phyloP scores from a whole-genome alignment of 2,797 vertebrate species.

The Alosa sapidissima region DNA sequence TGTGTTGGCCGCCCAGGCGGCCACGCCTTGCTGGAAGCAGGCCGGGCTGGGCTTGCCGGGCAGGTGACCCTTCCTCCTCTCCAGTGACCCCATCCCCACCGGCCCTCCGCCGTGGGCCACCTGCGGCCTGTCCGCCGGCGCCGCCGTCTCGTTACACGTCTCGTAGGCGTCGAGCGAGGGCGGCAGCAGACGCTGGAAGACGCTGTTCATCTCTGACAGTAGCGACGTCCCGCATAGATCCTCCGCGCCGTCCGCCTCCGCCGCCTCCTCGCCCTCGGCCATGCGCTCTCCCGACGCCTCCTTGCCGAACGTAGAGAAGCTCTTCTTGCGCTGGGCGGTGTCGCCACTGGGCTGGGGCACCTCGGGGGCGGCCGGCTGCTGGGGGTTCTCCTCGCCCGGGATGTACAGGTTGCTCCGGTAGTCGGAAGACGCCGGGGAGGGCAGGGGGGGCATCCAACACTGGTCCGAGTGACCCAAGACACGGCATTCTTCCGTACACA shows the following conservation, averaged over 20 bases:
- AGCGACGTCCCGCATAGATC: constrained; percentile 84
- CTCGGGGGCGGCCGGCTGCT: constrained; percentile 70
- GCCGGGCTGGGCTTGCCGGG: constrained; percentile 80
- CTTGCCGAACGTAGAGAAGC: constrained; percentile 96
- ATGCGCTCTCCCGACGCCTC: constrained; percentile 68
- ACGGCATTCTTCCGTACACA: constrained; percentile 95
- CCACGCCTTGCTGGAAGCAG: constrained; percentile 89
- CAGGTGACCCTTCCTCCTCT: constrained; percentile 85
- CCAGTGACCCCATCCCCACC: constrained; percentile 77
- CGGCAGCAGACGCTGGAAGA: constrained; percentile 92
- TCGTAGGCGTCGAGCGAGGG: constrained; percentile 83
- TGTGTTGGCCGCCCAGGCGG: constrained; percentile 94
- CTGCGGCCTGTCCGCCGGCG: constrained; percentile 75
- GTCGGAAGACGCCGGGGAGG: constrained; percentile 84
- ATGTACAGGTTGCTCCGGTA: constrained; percentile 97
- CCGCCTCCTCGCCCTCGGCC: constrained; percentile 60
- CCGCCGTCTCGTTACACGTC: constrained; percentile 77
- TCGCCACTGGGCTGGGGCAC: constrained; percentile 66
- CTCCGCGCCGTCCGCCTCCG: constrained; percentile 67
- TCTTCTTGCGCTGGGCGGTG: constrained; percentile 81
- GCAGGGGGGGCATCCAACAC: constrained; percentile 96
- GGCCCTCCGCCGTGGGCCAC: constrained; percentile 50
- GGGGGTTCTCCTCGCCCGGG: constrained; percentile 89
- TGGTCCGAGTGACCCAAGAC: constrained; percentile 96
- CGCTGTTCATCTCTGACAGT: constrained; percentile 94